Percentiles rank a stretch among this genome's conserved stretches.
Conservation (phyloP, 1,140 invertebrate species). For the Macrostomum lignano region DNA sequence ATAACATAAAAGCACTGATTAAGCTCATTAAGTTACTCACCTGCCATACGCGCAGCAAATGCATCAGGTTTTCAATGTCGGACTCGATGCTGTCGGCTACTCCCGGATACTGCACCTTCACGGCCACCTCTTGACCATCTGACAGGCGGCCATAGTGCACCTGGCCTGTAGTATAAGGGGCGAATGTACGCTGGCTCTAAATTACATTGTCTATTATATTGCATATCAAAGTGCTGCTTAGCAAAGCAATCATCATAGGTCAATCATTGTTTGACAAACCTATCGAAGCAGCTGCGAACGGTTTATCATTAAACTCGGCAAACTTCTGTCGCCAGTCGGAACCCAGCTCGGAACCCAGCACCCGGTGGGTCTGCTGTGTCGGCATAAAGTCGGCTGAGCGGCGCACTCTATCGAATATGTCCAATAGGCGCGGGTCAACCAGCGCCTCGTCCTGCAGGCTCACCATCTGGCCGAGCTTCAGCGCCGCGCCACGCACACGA, state of each 20-base stretch:
- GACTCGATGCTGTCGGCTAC: constrained; percentile 83
- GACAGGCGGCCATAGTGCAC: constrained; percentile 42
- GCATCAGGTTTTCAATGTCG: constrained; percentile 82
- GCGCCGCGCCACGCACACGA: constrained; percentile 70
- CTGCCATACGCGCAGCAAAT: too few relatives aligned
- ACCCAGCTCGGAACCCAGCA: constrained; percentile 54
- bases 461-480: constrained; percentile 88
- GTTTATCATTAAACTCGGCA: constrained; percentile 53
- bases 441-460: constrained; percentile 50
- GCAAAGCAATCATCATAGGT: too few relatives aligned
- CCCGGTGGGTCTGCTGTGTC: constrained; percentile 56
- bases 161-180: too few relatives aligned
- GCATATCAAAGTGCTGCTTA: too few relatives aligned
- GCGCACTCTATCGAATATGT: constrained; percentile 76
- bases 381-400: constrained; percentile 99
- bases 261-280: too few relatives aligned
- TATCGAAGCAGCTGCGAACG: constrained; percentile 96
- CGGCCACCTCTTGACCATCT: constrained; percentile 51
- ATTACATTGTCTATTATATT: too few relatives aligned
- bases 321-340: constrained; percentile 48
- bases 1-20: too few relatives aligned
- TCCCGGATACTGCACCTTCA: constrained; percentile 95
- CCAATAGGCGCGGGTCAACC: constrained; percentile 61
- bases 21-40: too few relatives aligned
- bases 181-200: too few relatives aligned